Evolutionary conservation across 2,797 vertebrate species (phyloP).

Genomic region (Coregonus sp.): DNA sequence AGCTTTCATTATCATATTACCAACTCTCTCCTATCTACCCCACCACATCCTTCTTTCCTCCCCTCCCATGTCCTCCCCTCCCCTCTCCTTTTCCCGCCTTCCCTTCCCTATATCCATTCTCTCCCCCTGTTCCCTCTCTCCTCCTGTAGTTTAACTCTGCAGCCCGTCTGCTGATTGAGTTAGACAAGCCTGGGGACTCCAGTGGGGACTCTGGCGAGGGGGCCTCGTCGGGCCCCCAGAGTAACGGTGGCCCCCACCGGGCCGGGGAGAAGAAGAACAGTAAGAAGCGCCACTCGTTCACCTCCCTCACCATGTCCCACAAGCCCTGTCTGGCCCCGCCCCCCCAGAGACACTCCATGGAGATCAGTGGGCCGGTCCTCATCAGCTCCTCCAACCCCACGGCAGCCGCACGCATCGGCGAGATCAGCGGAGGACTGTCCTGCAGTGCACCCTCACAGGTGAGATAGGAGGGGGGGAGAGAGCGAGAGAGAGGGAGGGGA

Average conservation of each 20-base stretch:
- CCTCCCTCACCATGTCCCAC: constrained; percentile 97
- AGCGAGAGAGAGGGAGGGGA: too few relatives aligned
- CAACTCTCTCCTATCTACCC: constrained; percentile 19
- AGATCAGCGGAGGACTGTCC: constrained; percentile 92
- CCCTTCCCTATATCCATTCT: constrained; percentile 85
- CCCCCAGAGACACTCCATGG: constrained; percentile 98
- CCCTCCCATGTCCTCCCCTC: constrained; percentile 9
- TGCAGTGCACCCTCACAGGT: constrained; percentile 99
- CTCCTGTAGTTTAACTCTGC: constrained; percentile 88
- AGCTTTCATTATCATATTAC: constrained; percentile 44
- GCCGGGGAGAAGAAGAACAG: constrained; percentile 95
- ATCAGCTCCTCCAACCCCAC: constrained; percentile 99
- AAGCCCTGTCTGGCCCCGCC: constrained; percentile 89
- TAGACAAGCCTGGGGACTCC: constrained; percentile 88
- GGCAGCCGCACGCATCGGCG: constrained; percentile 91
- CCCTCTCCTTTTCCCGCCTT: constrained; percentile 8
- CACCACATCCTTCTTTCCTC: background rate
- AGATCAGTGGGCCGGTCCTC: constrained; percentile 98
- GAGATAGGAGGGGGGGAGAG: constrained; percentile 28
- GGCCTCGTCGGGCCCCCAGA: constrained; percentile 79
- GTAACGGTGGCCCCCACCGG: constrained; percentile 82
- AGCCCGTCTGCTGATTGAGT: constrained; percentile 93
- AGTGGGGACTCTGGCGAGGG: constrained; percentile 85
- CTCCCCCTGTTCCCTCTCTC: constrained; percentile 2
- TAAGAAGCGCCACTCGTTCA: constrained; percentile 98